Evolutionary conservation across 2,888 invertebrate species (phyloP), one percentile per base, ranked within the genome.

Genomic region (Thymelicus acteon): DNA sequence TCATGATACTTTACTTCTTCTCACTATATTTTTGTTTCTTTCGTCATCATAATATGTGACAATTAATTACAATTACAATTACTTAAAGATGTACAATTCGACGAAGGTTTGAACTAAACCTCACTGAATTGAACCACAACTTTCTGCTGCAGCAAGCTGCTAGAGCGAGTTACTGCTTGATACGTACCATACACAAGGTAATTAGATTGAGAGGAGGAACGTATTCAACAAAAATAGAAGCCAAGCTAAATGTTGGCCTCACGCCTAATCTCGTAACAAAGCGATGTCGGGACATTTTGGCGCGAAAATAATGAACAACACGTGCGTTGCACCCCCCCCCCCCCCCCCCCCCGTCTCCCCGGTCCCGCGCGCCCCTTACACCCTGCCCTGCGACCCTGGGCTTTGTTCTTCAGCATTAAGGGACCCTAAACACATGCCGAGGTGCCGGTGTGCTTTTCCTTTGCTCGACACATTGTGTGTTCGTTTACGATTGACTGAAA

Each of bases 271-370:
- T 91, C 88, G 80, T 85, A 89, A 93, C 93, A 93, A 93, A 92
- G 92, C 91, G 87, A 80, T 88, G 88, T 88, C 87, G 91, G 91
- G 88, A 91, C 90, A 92, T 93, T 93, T 93, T 85, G 92, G 91
- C 92, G 91, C 93, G 88, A 91, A 91, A 91, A 93, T 93, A 93
- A 93, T 93, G 93, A 92, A 92, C 85, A 77, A 83, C 93, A 93
- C 93, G 93, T 91, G 93, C 79, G 86, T 72, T 64, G 62, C 80
- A 64, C 69, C 73, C 70, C 74, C 68, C 7, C 73, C 68, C 44
- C 61, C 73, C 57, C 54, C 44, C 52, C 66, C 65, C 67, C 62
- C 44, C 61, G 73, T 49, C 54, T 44, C 52, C 66, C 65, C 67
- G 60, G 58, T 44, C 52, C 66, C 65, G 65, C 62, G 62, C 19